Percentiles rank a stretch among this genome's conserved stretches.
Evolutionary conservation across 2,797 vertebrate species (phyloP).

Genomic region (Xenopus petersii): DNA sequence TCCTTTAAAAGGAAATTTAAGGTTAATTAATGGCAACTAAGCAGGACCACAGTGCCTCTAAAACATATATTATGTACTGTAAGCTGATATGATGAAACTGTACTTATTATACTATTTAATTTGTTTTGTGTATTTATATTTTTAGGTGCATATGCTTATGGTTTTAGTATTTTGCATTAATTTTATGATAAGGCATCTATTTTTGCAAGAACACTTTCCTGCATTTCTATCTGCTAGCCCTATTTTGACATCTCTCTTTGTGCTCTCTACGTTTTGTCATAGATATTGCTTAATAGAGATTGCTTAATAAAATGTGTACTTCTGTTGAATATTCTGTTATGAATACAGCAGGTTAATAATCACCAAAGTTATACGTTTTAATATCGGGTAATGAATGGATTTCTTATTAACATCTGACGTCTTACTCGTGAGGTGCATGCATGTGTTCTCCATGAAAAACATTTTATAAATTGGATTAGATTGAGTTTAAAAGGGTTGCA

Average conservation of each 20-base stretch:
- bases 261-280: not conserved
- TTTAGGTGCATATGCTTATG: no score
- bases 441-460: no score
- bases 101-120: no score
- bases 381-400: constrained; percentile 7
- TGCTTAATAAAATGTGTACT: constrained; percentile 17
- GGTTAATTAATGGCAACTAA: no score
- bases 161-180: not conserved
- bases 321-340: not conserved
- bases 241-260: not conserved
- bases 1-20: no score
- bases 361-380: not conserved
- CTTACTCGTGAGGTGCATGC: not conserved
- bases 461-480: no score
- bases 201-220: not conserved
- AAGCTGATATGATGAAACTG: no score
- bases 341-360: not conserved
- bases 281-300: not conserved
- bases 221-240: not conserved
- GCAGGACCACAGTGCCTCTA: no score
- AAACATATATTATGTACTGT: no score
- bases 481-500: no score
- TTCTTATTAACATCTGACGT: constrained; percentile 15
- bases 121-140: no score
- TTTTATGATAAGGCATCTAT: not conserved